Conservation (phyloP, 2,113 vertebrate species). For the Azemiops feae region DNA sequence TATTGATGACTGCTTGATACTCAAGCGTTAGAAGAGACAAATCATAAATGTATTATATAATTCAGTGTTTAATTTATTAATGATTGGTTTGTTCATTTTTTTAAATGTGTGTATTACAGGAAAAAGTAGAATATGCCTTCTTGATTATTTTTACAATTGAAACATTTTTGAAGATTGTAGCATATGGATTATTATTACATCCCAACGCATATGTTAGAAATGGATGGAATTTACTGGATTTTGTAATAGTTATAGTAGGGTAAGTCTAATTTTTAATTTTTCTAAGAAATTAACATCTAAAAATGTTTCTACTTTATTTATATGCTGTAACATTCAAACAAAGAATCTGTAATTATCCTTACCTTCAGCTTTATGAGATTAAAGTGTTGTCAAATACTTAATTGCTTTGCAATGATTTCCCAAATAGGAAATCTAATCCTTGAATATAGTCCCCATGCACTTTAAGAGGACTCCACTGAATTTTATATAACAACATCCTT, state of each 20-base stretch:
- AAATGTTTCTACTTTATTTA: background rate
- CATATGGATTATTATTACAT: slow-evolving; percentile 97
- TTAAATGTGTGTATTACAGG: slow-evolving; percentile 69
- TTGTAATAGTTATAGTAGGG: slow-evolving; percentile 99
- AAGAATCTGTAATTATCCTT: background rate
- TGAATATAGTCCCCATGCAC: background rate
- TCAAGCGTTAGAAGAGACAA: background rate
- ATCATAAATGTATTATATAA: slow-evolving; percentile 28
- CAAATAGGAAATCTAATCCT: background rate
- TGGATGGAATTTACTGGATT: slow-evolving; percentile 99
- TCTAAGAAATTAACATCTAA: background rate
- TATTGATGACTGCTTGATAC: slow-evolving; percentile 5
- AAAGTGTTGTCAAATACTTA: background rate
- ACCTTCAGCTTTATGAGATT: background rate
- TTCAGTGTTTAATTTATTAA: background rate
- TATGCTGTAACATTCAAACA: background rate
- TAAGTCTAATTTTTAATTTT: slow-evolving; percentile 73
- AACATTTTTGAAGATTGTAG: slow-evolving; percentile 99
- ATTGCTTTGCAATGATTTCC: background rate
- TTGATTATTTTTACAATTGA: slow-evolving; percentile 99
- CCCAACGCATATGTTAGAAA: slow-evolving; percentile 98
- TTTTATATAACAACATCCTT: background rate
- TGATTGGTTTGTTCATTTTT: slow-evolving; percentile 40
- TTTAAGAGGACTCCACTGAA: background rate
- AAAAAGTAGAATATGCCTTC: slow-evolving; percentile 99